Evolutionary conservation across 2,888 invertebrate species (phyloP).

Genomic region (Uropetala carovei): DNA sequence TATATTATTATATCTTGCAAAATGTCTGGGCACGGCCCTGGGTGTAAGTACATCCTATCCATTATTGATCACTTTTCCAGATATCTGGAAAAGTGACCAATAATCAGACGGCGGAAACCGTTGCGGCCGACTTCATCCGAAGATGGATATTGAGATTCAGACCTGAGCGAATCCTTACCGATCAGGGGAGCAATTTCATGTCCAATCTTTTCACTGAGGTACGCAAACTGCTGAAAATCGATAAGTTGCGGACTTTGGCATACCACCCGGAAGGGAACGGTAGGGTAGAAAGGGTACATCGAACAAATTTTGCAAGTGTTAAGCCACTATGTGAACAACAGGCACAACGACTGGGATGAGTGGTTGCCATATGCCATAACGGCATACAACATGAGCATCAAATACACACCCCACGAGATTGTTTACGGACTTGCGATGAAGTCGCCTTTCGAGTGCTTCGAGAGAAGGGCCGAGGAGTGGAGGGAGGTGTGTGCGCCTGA

Average conservation of each 20-base stretch:
- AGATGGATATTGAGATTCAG: too few relatives aligned
- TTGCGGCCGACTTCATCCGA: too few relatives aligned
- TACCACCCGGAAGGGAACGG: constrained; percentile 71
- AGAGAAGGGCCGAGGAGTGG: too few relatives aligned
- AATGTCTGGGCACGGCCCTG: too few relatives aligned
- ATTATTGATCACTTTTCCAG: neutral
- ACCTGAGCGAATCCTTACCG: too few relatives aligned
- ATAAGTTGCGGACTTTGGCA: constrained; percentile 69
- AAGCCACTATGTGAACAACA: too few relatives aligned
- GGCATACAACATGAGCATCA: neutral
- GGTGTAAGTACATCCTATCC: neutral
- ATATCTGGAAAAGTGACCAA: neutral
- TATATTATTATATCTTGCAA: too few relatives aligned
- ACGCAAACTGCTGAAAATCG: constrained; percentile 69
- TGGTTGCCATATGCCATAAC: neutral
- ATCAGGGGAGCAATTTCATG: constrained; percentile 68
- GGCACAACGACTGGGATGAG: neutral
- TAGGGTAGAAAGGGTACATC: constrained; percentile 70
- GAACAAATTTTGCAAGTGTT: too few relatives aligned
- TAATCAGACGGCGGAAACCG: too few relatives aligned
- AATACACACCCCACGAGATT: neutral
- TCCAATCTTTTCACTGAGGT: constrained; percentile 70
- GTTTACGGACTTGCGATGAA: neutral
- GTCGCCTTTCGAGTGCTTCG: neutral
- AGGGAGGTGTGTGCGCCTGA: too few relatives aligned